Conservation (phyloP, 2,888 invertebrate genomes). For the Papilio gigon region DNA sequence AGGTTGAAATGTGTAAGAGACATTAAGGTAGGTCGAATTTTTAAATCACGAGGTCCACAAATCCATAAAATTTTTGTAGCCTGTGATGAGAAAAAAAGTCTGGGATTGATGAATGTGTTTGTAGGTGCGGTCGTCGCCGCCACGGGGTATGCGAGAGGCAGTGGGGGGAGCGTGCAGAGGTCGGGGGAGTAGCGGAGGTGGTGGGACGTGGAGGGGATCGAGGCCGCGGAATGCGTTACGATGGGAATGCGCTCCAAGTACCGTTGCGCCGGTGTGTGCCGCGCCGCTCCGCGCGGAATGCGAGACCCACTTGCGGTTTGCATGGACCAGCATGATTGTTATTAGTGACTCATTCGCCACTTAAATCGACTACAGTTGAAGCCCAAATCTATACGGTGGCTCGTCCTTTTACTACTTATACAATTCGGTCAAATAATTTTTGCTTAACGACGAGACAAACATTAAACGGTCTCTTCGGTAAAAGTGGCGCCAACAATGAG, state of each 20-base stretch:
- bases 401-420: conserved; percentile 33
- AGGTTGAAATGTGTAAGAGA: conserved; percentile 4
- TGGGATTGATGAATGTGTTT: conserved; percentile 55
- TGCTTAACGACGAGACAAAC: conserved; percentile 8
- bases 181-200: conserved; percentile 44
- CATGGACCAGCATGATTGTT: conserved; percentile 61
- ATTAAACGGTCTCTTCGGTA: conserved; percentile 1
- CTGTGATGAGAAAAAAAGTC: conserved; percentile 46
- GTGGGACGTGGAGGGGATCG: conserved; percentile 56
- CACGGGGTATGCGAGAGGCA: conserved; percentile 21
- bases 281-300: conserved; percentile 70
- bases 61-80: not conserved
- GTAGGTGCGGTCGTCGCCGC: conserved; percentile 54
- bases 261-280: conserved; percentile 72
- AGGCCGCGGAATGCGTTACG: conserved; percentile 73
- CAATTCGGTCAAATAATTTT: conserved; percentile 14
- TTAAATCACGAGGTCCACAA: not conserved
- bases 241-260: conserved; percentile 80
- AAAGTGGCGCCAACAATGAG: not conserved
- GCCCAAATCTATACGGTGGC: conserved; percentile 31
- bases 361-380: conserved; percentile 52
- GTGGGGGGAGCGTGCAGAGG: conserved; percentile 47
- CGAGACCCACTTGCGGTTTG: conserved; percentile 76
- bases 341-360: conserved; percentile 71
- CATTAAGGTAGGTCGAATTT: conserved; percentile 38